A percentile compares a stretch with the other conserved stretches of the same genome.
Evolutionary conservation across 2,888 invertebrate species (phyloP).

Genomic region (Miltochrista miniata): DNA sequence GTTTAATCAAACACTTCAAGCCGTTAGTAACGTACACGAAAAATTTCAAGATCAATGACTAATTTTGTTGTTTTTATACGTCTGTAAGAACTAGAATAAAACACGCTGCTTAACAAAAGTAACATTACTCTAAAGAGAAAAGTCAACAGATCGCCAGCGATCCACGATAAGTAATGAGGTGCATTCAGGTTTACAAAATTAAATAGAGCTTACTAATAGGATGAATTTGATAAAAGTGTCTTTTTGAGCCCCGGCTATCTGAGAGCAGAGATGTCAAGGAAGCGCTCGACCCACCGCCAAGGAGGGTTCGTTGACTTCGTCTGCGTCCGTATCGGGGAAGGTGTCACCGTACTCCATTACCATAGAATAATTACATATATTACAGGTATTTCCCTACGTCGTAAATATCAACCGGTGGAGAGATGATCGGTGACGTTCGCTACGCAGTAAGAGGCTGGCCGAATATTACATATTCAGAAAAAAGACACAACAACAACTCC

Average conservation of each 20-base stretch:
- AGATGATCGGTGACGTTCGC: constrained; percentile 19
- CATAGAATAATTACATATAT: constrained; percentile 14
- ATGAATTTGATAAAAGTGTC: constrained; percentile 60
- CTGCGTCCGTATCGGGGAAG: constrained; percentile 4
- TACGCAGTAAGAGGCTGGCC: constrained; percentile 61
- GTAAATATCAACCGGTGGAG: constrained; percentile 16
- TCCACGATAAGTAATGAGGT: constrained; percentile 76
- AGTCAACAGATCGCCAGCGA: constrained; percentile 80
- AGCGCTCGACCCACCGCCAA: constrained; percentile 24
- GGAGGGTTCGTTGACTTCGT: constrained; percentile 2
- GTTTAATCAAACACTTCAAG: constrained; percentile 73
- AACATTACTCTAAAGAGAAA: constrained; percentile 78
- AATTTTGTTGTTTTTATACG: constrained; percentile 47
- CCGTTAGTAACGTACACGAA: constrained; percentile 76
- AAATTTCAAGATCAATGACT: constrained; percentile 59
- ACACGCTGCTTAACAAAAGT: constrained; percentile 62
- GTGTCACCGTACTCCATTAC: neutral
- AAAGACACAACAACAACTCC: constrained; percentile 75
- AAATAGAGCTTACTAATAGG: constrained; percentile 71
- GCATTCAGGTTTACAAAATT: constrained; percentile 71
- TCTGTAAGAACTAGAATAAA: constrained; percentile 58
- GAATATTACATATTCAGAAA: constrained; percentile 78
- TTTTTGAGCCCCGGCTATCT: constrained; percentile 42
- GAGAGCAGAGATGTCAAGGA: constrained; percentile 30
- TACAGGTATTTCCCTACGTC: constrained; percentile 12